A percentile compares a stretch with the other conserved stretches of the same genome.
These are phyloP conservation scores for Drosophila orosa DNA, from an alignment of 1,140 invertebrate species.

Conservation along the genomic window DNA sequence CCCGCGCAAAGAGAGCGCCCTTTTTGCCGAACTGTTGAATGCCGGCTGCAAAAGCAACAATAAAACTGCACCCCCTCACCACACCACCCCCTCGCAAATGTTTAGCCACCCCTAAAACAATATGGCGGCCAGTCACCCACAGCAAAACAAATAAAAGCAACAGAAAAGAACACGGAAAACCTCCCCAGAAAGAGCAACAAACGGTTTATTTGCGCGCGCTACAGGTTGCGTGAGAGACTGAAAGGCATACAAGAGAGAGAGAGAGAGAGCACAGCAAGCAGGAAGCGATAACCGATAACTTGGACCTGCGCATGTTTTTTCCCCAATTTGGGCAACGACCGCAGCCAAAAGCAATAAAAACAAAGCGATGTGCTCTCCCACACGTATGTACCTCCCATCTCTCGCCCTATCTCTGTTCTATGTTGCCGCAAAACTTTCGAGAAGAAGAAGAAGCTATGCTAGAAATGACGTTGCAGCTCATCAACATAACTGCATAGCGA, in stretches of 20 bases:
- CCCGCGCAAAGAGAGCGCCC: conserved; percentile 16
- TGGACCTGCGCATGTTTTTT: conserved; percentile 63
- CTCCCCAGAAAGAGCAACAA: conserved; percentile 57
- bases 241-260: conserved; percentile 13
- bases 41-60: conserved; percentile 60
- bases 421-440: conserved; percentile 61
- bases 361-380: conserved; percentile 33
- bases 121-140: conserved; percentile 64
- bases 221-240: conserved; percentile 52
- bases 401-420: conserved; percentile 38
- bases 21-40: conserved; percentile 80
- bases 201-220: conserved; percentile 44
- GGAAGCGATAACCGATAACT: conserved; percentile 65
- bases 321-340: conserved; percentile 71
- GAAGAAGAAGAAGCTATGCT: conserved; percentile 43
- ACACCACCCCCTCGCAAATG: conserved; percentile 7
- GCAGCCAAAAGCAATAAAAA: conserved; percentile 60
- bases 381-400: conserved; percentile 5
- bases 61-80: conserved; percentile 23
- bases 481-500: conserved; percentile 36
- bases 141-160: conserved; percentile 38
- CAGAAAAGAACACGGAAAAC: conserved; percentile 17
- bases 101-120: conserved; percentile 73
- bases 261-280: conserved; percentile 39
- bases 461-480: conserved; percentile 57